phyloP scores from a whole-genome alignment of 2,797 vertebrate genomes.

The Acrossocheilus wenchowensis region DNA sequence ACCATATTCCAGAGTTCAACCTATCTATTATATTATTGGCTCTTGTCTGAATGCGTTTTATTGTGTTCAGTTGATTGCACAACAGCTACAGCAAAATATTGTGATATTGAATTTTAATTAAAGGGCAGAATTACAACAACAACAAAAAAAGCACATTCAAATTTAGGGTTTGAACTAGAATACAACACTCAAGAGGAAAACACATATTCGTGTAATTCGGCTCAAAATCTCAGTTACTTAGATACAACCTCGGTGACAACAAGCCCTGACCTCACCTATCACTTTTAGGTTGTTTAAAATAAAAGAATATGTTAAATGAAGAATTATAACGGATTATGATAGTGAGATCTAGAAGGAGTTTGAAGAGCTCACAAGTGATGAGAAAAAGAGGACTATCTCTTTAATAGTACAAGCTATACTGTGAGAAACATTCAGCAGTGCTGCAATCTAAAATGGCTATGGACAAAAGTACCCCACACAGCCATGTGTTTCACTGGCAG shows the following conservation, averaged over 20 bases:
- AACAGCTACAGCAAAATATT: neutral
- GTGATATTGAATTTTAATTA: neutral
- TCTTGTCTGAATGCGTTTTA: neutral
- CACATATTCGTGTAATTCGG: neutral
- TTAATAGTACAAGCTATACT: slow-evolving; percentile 31
- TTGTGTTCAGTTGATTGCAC: neutral
- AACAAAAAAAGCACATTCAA: neutral
- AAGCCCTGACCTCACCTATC: neutral
- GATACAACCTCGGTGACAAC: neutral
- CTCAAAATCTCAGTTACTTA: neutral
- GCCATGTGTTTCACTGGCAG: slow-evolving; percentile 36
- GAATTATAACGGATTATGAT: neutral
- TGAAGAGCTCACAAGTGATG: slow-evolving; percentile 29
- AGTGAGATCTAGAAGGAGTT: neutral
- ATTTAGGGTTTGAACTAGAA: neutral
- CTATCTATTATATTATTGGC: neutral
- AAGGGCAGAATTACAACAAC: neutral
- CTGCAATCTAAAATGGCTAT: slow-evolving; percentile 42
- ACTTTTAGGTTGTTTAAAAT: neutral
- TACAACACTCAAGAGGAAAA: neutral
- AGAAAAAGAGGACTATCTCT: slow-evolving; percentile 25
- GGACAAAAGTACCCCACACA: slow-evolving; percentile 34
- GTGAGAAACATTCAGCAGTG: slow-evolving; percentile 29
- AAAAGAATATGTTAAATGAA: neutral
- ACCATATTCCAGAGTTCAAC: neutral